Evolutionary conservation across 2,797 vertebrate species (phyloP).

Genomic region (Coreius guichenoti): DNA sequence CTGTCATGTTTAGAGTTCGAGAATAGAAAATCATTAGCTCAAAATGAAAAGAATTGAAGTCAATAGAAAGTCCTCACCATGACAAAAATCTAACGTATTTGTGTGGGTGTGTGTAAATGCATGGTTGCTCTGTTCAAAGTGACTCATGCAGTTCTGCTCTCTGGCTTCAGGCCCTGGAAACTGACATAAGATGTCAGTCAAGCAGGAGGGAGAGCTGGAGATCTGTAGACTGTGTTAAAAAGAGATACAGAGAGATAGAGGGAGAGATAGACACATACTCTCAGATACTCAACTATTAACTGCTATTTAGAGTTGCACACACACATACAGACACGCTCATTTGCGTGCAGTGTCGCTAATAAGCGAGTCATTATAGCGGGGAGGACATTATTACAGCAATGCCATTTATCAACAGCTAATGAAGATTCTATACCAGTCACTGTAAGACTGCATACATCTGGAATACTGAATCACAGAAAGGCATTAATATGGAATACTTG

Average conservation of each 20-base stretch:
- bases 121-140: constrained; percentile 45
- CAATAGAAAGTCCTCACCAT: constrained; percentile 1
- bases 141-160: constrained; percentile 49
- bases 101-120: constrained; percentile 42
- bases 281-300: constrained; percentile 34
- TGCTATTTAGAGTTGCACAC: constrained; percentile 29
- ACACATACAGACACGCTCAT: constrained; percentile 26
- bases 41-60: neutral
- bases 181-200: constrained; percentile 54
- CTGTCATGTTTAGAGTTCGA: neutral
- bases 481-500: constrained; percentile 26
- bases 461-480: constrained; percentile 21
- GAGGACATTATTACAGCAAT: constrained; percentile 34
- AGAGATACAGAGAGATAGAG: constrained; percentile 16
- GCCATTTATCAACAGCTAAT: constrained; percentile 42
- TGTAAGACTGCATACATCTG: constrained; percentile 23
- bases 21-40: neutral
- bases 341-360: constrained; percentile 42
- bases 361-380: constrained; percentile 48
- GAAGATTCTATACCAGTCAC: constrained; percentile 29
- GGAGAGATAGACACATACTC: constrained; percentile 18
- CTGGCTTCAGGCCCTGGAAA: constrained; percentile 46
- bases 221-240: neutral
- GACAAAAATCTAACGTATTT: constrained; percentile 1
- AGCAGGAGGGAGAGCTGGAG: constrained; percentile 14